A percentile compares a stretch with the other conserved stretches of the same genome.
These are phyloP conservation scores for Platycercus adscitus DNA, from an alignment of 2,113 vertebrate species.

Conservation along the genomic window DNA sequence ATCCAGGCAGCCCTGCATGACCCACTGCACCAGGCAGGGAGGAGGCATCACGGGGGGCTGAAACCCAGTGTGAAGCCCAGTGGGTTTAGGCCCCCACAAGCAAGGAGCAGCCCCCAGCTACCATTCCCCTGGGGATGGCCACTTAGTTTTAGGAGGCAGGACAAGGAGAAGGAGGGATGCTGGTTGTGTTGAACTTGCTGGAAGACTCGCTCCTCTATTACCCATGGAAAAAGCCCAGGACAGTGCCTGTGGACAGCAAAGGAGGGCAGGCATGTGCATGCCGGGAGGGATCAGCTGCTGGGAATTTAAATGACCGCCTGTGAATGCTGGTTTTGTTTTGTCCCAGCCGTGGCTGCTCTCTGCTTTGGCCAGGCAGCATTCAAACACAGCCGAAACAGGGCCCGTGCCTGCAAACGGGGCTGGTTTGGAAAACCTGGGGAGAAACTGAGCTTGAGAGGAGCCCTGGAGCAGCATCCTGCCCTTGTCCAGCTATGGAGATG, in stretches of 20 bases:
- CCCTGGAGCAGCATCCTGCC: background rate
- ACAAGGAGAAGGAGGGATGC: background rate
- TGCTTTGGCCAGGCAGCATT: background rate
- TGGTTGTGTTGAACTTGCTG: too few species aligned
- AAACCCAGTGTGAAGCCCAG: background rate
- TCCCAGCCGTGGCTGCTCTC: background rate
- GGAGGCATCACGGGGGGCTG: background rate
- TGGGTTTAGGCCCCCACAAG: background rate
- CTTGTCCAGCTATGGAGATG: background rate
- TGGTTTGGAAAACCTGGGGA: background rate
- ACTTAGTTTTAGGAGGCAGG: background rate
- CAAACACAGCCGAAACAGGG: background rate
- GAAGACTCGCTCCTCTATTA: accelerated
- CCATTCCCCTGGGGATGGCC: accelerated
- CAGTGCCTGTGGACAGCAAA: background rate
- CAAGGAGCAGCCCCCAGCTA: background rate
- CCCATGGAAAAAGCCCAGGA: background rate
- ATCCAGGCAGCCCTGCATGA: background rate
- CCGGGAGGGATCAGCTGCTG: conserved; percentile 30
- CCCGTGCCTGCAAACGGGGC: background rate
- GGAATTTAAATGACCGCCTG: background rate
- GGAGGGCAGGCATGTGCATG: background rate
- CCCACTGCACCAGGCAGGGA: background rate
- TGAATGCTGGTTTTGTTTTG: conserved; percentile 59
- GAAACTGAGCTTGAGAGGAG: background rate